A percentile compares a stretch with the other conserved stretches of the same genome.
Evolutionary conservation across 1,140 invertebrate genomes (phyloP).

Genomic region (Ceratina australensis): DNA sequence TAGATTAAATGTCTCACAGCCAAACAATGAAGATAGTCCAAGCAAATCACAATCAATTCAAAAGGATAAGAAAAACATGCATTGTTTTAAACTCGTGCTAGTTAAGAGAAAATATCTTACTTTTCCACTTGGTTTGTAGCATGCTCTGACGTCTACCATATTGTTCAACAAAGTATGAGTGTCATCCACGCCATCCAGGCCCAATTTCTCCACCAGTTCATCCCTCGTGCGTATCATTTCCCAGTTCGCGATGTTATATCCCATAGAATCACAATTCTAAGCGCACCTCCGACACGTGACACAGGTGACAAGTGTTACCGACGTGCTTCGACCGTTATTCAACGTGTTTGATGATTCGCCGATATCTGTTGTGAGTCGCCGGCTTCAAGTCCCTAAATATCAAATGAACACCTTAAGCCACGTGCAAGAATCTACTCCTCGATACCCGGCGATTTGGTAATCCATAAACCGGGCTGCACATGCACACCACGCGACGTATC

Average conservation of each 20-base stretch:
- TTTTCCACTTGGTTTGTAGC: conserved; percentile 79
- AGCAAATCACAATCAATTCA: not conserved
- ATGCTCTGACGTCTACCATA: conserved; percentile 79
- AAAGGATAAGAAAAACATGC: not conserved
- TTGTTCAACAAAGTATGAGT: conserved; percentile 74
- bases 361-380: not conserved
- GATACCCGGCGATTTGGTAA: conserved; percentile 27
- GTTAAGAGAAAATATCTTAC: conserved; percentile 67
- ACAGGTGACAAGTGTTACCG: not conserved
- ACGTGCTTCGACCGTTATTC: not conserved
- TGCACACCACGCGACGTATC: conserved; percentile 30
- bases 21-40: not conserved
- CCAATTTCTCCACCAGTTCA: conserved; percentile 69
- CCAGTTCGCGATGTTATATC: conserved; percentile 60
- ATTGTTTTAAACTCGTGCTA: not conserved
- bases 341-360: not conserved
- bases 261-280: conserved; percentile 54
- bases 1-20: not conserved
- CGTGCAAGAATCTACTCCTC: conserved; percentile 19
- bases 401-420: conserved; percentile 20
- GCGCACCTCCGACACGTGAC: conserved; percentile 9
- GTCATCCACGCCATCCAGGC: conserved; percentile 69
- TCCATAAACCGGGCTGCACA: conserved; percentile 23
- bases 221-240: conserved; percentile 73
- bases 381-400: conserved; percentile 6